These are phyloP conservation scores for Falco cherrug DNA, from an alignment of 2,797 vertebrate genomes.

Conservation along the genomic window DNA sequence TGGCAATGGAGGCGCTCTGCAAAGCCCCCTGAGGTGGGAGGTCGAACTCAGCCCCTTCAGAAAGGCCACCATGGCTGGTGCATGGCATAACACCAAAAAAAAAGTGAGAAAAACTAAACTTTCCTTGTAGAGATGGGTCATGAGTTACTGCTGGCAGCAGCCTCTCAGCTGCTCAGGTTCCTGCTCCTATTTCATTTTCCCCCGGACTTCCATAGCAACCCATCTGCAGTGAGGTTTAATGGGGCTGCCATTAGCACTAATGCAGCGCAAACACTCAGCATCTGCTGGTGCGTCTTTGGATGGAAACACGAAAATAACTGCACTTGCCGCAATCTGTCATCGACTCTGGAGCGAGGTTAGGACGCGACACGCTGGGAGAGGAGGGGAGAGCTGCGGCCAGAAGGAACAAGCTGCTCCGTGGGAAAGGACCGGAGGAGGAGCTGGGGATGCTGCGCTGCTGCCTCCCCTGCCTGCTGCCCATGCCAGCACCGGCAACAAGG, in stretches of 20 bases:
- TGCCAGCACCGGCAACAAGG: not conserved
- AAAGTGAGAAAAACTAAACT: not conserved
- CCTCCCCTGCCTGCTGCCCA: not conserved
- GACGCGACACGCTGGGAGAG: not conserved
- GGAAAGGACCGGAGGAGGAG: not conserved
- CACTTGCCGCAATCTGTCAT: slow-evolving; percentile 36
- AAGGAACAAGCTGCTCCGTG: not conserved
- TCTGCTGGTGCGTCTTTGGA: slow-evolving; percentile 85
- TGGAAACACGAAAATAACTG: slow-evolving; percentile 76
- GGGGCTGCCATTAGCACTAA: slow-evolving; percentile 91
- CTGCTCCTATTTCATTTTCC: slow-evolving; percentile 51
- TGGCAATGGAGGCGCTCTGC: not conserved
- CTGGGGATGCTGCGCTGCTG: not conserved
- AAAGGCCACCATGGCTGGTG: accelerated
- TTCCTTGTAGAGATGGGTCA: not conserved
- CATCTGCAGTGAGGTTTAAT: slow-evolving; percentile 87
- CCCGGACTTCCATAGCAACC: slow-evolving; percentile 81
- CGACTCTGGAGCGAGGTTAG: not conserved
- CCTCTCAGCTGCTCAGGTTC: slow-evolving; percentile 22
- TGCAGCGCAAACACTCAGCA: slow-evolving; percentile 90
- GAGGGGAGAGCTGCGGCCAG: slow-evolving; percentile 17
- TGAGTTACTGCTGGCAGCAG: slow-evolving; percentile 38
- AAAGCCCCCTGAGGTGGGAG: not conserved
- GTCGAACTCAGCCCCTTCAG: not conserved
- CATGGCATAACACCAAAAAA: not conserved